Conservation (phyloP, 2,113 vertebrate genomes). For the Strix uralensis region DNA sequence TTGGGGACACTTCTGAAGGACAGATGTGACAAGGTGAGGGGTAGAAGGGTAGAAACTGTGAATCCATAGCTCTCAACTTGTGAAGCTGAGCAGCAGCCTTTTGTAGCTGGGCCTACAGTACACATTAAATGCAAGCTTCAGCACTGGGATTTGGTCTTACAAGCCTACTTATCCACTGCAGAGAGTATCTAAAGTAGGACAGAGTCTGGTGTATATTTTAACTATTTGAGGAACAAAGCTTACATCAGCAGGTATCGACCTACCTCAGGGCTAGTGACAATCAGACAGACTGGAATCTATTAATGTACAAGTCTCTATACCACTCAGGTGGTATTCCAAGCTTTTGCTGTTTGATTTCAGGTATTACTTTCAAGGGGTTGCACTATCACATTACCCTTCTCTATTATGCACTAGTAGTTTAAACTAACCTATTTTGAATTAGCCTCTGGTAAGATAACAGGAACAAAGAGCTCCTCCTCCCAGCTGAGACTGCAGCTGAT, state of each 20-base stretch:
- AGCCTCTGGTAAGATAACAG: not conserved
- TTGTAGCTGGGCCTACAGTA: not conserved
- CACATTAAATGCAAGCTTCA: not conserved
- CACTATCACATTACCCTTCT: not conserved
- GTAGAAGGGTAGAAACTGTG: not conserved
- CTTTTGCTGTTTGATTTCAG: not conserved
- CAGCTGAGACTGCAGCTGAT: not conserved
- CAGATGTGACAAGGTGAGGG: not conserved
- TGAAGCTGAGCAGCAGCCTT: not conserved
- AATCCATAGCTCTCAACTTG: rapidly evolving
- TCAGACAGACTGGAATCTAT: not conserved
- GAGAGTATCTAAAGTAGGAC: not conserved
- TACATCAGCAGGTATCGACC: not conserved
- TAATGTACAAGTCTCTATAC: not conserved
- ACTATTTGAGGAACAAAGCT: not conserved
- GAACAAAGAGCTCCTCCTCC: not conserved
- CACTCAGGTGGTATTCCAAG: not conserved
- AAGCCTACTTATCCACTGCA: not conserved
- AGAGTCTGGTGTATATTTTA: not conserved
- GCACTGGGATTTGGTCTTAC: not conserved
- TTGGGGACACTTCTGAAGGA: not conserved
- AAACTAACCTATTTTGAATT: not conserved
- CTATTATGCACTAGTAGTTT: not conserved
- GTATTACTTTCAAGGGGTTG: not conserved
- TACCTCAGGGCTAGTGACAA: not conserved